Conservation (phyloP, 2,113 vertebrate species). For the Callocephalon fimbriatum region DNA sequence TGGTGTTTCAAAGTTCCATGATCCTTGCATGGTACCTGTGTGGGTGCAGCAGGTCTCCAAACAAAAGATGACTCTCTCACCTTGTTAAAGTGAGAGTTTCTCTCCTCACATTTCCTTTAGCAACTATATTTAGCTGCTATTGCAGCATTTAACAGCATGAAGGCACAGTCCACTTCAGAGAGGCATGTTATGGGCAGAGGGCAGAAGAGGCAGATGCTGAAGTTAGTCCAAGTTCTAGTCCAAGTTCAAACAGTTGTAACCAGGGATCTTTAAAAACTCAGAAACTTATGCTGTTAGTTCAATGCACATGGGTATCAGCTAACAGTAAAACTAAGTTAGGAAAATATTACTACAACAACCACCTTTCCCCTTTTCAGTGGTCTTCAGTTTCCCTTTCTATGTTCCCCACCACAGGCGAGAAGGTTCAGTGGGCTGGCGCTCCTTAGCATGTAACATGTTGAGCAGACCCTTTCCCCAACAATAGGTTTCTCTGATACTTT, state of each 20-base stretch:
- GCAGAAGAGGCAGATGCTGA: not conserved
- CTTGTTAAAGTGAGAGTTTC: not conserved
- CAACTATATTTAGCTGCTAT: not conserved
- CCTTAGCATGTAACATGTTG: fast-evolving
- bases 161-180: not conserved
- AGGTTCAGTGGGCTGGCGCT: not conserved
- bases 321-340: not conserved
- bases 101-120: not conserved
- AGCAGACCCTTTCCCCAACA: not conserved
- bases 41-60: not conserved
- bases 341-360: not conserved
- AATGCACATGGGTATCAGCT: not conserved
- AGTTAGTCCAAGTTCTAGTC: not conserved
- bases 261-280: not conserved
- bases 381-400: not conserved
- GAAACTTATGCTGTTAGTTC: not conserved
- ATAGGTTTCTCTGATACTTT: not conserved
- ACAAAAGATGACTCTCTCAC: not conserved
- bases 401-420: not conserved
- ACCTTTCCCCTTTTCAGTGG: not conserved
- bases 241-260: not conserved
- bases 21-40: not conserved
- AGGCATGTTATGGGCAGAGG: not conserved
- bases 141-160: not conserved
- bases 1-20: not conserved